Conservation (phyloP, 2,797 vertebrate genomes). For the Ctenochaetus hawaiiensis region DNA sequence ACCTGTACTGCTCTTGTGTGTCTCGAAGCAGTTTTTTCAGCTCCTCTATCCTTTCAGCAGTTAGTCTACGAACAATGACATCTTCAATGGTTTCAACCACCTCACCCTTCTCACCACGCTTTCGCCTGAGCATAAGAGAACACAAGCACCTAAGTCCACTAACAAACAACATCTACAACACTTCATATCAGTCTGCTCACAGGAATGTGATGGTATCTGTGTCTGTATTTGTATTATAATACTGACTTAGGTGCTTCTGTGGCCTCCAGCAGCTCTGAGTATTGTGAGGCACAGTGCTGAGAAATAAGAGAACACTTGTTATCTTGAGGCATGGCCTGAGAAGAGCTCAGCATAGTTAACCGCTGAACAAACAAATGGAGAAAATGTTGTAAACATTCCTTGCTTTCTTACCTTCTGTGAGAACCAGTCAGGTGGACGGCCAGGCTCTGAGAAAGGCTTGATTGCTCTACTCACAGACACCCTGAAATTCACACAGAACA, state of each 20-base stretch:
- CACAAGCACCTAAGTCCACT: conserved; percentile 9
- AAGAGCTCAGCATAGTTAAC: background rate
- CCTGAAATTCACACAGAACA: conserved; percentile 81
- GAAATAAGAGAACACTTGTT: conserved; percentile 47
- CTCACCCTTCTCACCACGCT: conserved; percentile 97
- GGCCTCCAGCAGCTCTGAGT: conserved; percentile 96
- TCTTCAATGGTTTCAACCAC: conserved; percentile 99
- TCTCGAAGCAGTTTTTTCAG: conserved; percentile 96
- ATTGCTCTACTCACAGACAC: conserved; percentile 99
- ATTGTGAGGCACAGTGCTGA: conserved; percentile 99
- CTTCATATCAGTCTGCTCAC: background rate
- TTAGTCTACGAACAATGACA: conserved; percentile 96
- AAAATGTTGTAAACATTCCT: background rate
- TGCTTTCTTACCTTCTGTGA: conserved; percentile 92
- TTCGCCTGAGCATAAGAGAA: conserved; percentile 85
- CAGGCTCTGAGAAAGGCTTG: conserved; percentile 97
- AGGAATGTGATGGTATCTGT: background rate
- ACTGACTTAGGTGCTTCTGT: conserved; percentile 99
- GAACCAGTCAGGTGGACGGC: conserved; percentile 98
- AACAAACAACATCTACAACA: background rate
- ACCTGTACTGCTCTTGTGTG: conserved; percentile 98
- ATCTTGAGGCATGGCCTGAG: background rate
- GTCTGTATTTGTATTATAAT: background rate
- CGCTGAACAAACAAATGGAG: conserved; percentile 11
- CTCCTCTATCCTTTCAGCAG: conserved; percentile 96